Conservation (phyloP, 2,113 vertebrate genomes). For the Ciconia maguari region DNA sequence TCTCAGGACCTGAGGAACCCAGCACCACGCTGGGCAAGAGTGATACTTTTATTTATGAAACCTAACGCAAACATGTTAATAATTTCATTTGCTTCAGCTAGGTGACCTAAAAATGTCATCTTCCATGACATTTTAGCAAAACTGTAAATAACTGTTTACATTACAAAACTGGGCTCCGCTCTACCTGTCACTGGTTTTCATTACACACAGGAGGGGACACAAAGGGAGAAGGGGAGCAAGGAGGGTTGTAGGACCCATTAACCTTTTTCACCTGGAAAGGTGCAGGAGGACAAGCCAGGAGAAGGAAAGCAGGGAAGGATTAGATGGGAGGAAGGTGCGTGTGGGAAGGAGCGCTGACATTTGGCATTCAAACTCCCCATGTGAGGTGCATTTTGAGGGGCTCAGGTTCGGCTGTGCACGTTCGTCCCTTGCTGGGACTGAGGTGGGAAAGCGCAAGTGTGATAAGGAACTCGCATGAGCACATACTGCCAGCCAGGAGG, state of each 20-base stretch:
- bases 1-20: background rate
- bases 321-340: background rate
- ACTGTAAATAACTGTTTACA: conserved; percentile 38
- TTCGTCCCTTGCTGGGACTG: background rate
- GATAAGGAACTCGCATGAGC: background rate
- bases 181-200: background rate
- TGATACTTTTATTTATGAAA: background rate
- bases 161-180: background rate
- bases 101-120: conserved; percentile 48
- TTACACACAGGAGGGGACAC: background rate
- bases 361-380: background rate
- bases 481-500: background rate
- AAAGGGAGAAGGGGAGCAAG: background rate
- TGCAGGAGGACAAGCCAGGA: background rate
- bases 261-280: background rate
- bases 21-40: background rate
- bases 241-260: background rate
- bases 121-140: background rate
- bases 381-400: background rate
- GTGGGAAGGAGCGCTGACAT: background rate
- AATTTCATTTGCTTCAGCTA: background rate
- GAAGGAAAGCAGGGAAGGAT: background rate
- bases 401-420: background rate
- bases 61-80: background rate
- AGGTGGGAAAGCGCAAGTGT: background rate